These are phyloP conservation scores for Sebastes cheni DNA, from an alignment of 2,797 vertebrate species.

Conservation along the genomic window DNA sequence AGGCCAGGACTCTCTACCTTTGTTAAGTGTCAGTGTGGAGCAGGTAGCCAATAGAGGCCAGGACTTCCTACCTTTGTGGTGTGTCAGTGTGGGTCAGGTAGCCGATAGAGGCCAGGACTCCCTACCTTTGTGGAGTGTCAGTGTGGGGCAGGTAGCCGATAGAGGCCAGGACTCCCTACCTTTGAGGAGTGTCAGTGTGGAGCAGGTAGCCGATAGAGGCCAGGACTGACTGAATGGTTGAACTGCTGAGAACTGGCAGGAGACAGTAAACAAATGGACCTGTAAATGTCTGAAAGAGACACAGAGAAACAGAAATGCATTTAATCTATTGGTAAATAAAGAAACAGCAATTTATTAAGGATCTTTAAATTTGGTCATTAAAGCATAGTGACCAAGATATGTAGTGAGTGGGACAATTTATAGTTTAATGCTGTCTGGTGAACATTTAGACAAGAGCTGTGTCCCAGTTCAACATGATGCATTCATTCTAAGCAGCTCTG, in stretches of 20 bases:
- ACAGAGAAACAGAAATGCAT: constrained; percentile 1
- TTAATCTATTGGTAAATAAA: not conserved
- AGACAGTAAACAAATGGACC: constrained; percentile 88
- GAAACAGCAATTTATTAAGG: not conserved
- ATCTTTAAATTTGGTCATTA: not conserved
- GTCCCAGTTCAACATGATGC: not conserved
- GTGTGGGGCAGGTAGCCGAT: too few species aligned
- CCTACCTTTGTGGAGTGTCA: too few species aligned
- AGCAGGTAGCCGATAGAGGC: constrained; percentile 85
- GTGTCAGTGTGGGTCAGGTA: too few species aligned
- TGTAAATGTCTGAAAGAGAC: constrained; percentile 84
- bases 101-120: too few species aligned
- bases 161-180: too few species aligned
- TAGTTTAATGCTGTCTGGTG: not conserved
- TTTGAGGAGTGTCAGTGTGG: constrained; percentile 22
- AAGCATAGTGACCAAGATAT: not conserved
- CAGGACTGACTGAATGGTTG: constrained; percentile 75
- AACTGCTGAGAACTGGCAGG: constrained; percentile 78
- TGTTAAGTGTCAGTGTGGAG: fast-evolving
- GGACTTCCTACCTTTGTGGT: fast-evolving
- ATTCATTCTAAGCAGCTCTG: not conserved
- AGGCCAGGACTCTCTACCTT: too few species aligned
- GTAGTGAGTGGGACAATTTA: not conserved
- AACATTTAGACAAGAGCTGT: too few species aligned
- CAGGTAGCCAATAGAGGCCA: too few species aligned